A percentile compares a stretch with the other conserved stretches of the same genome.
phyloP scores from a whole-genome alignment of 2,113 vertebrate genomes.

The Amazona guildingii region DNA sequence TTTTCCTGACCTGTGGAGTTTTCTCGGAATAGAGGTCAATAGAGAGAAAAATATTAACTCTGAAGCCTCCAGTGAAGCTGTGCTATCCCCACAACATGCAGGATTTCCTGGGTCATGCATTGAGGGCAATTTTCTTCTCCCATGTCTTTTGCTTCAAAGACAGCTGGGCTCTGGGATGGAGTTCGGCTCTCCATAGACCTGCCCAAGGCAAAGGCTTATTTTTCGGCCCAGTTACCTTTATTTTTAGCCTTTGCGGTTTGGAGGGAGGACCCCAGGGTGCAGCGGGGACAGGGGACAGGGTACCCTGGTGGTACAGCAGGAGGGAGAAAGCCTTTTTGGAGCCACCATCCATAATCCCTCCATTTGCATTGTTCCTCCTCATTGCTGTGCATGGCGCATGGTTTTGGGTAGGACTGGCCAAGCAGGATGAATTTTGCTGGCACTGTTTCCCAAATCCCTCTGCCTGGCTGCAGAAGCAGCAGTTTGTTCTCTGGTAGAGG shows the following conservation, averaged over 20 bases:
- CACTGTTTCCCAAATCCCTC: background rate
- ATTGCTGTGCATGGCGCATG: rapidly evolving
- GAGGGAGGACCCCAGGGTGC: background rate
- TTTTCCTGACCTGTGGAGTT: background rate
- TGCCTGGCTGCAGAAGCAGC: background rate
- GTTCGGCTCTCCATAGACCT: background rate
- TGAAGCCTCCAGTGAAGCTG: background rate
- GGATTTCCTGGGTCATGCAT: background rate
- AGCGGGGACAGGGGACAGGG: background rate
- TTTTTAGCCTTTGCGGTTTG: background rate
- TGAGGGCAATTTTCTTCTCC: background rate
- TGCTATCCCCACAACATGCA: rapidly evolving
- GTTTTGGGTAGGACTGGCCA: background rate
- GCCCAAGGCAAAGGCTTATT: background rate
- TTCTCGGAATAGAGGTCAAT: background rate
- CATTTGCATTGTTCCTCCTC: background rate
- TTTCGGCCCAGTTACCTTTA: background rate
- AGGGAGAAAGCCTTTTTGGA: background rate
- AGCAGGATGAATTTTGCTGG: background rate
- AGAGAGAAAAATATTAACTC: background rate
- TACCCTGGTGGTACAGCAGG: rapidly evolving
- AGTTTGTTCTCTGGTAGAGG: background rate
- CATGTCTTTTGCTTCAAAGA: background rate
- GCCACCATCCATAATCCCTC: background rate
- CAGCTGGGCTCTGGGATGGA: background rate